Conservation (phyloP, 1,140 invertebrate genomes). For the Rhagoletis zephyria region DNA sequence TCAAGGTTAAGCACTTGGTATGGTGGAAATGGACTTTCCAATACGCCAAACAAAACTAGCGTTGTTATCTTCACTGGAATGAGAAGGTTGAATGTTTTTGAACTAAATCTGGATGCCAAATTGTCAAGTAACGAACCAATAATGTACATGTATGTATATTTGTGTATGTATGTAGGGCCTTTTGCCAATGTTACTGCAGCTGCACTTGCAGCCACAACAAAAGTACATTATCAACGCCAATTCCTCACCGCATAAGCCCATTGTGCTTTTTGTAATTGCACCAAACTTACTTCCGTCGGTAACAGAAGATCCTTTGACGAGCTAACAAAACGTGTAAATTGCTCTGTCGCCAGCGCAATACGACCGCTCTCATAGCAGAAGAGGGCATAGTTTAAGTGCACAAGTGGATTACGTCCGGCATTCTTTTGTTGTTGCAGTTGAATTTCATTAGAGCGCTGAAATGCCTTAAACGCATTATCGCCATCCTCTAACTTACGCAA, state of each 20-base stretch:
- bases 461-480: constrained; percentile 73
- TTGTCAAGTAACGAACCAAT: neutral
- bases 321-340: constrained; percentile 68
- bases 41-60: no score
- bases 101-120: no score
- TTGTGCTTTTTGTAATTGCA: constrained; percentile 60
- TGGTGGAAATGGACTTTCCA: no score
- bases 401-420: constrained; percentile 64
- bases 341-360: constrained; percentile 63
- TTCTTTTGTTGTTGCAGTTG: neutral
- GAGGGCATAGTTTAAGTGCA: constrained; percentile 68
- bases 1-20: no score
- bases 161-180: neutral
- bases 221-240: constrained; percentile 53
- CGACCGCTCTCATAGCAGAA: constrained; percentile 69
- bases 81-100: no score
- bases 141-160: neutral
- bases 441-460: constrained; percentile 64
- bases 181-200: neutral
- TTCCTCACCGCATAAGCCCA: constrained; percentile 61
- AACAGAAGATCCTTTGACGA: constrained; percentile 67
- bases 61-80: no score
- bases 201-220: neutral
- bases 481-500: constrained; percentile 73
- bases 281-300: constrained; percentile 71